A percentile compares a stretch with the other conserved stretches of the same genome.
Conservation (phyloP, 2,113 vertebrate genomes). For the Tyrannus savana region DNA sequence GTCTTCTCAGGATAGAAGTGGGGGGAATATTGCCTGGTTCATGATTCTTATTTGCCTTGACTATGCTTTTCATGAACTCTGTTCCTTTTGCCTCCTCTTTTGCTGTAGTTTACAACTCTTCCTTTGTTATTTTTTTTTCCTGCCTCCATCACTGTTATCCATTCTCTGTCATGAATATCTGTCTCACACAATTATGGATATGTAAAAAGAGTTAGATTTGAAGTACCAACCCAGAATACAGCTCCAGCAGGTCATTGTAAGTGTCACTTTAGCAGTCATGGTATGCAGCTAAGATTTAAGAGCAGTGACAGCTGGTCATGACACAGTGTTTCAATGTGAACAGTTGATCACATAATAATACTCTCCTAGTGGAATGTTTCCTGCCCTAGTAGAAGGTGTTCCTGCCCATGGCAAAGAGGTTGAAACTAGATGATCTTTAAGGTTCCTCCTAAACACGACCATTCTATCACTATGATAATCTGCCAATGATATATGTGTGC, state of each 20-base stretch:
- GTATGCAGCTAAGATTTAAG: not conserved
- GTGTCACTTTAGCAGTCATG: not conserved
- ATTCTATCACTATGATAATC: not conserved
- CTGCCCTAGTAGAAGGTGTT: not conserved
- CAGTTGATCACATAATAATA: not conserved
- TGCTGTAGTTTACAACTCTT: not conserved
- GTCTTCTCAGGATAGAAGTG: not conserved
- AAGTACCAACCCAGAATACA: not conserved
- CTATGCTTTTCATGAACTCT: not conserved
- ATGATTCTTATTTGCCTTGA: not conserved
- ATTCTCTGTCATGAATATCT: not conserved
- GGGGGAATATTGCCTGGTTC: not conserved
- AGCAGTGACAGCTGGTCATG: not conserved
- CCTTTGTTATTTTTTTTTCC: not conserved
- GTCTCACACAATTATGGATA: not conserved
- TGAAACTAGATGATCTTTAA: not conserved
- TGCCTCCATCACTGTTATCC: not conserved
- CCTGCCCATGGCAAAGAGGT: not conserved
- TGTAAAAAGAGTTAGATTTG: not conserved
- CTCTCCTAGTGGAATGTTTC: not conserved
- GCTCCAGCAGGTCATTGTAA: not conserved
- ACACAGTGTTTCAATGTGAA: not conserved
- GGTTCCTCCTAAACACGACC: not conserved
- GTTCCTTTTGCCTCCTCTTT: not conserved
- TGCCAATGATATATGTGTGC: not conserved